Evolutionary conservation across 2,797 vertebrate species (phyloP).

Genomic region (Bradypodion pumilum): DNA sequence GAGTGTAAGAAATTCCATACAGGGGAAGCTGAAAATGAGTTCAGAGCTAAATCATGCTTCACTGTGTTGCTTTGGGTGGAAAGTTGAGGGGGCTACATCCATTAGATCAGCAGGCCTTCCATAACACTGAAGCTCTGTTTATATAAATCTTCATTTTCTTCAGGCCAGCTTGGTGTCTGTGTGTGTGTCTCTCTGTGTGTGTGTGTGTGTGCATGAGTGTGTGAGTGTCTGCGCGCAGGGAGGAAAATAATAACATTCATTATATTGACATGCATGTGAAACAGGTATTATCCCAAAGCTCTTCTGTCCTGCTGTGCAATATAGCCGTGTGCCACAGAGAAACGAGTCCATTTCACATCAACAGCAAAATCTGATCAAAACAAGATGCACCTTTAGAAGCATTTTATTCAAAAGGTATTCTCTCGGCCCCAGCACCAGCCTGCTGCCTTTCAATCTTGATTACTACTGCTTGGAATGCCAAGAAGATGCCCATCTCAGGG

Average conservation of each 20-base stretch:
- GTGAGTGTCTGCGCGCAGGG: neutral
- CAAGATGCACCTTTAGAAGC: conserved; percentile 55
- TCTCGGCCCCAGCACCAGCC: neutral
- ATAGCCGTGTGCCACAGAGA: conserved; percentile 46
- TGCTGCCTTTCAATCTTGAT: conserved; percentile 47
- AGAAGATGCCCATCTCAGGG: conserved; percentile 52
- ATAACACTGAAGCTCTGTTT: conserved; percentile 2
- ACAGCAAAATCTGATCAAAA: conserved; percentile 68
- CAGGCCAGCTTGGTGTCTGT: neutral
- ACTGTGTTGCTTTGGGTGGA: neutral
- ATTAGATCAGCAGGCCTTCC: neutral
- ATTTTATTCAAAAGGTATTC: conserved; percentile 54
- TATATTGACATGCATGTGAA: conserved; percentile 35
- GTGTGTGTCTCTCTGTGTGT: too few species aligned
- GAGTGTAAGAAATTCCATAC: neutral
- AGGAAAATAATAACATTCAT: conserved; percentile 31
- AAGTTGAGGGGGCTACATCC: neutral
- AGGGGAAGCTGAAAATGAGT: conserved; percentile 17
- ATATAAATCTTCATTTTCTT: conserved; percentile 43
- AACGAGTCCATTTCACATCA: conserved; percentile 63
- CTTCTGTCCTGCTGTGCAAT: conserved; percentile 46
- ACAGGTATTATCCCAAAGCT: conserved; percentile 44
- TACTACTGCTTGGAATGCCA: conserved; percentile 63
- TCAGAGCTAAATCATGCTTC: conserved; percentile 8
- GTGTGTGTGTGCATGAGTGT: neutral